These are phyloP conservation scores for Mormyrus proboscirostris DNA, from an alignment of 2,797 vertebrate species.

Conservation along the genomic window DNA sequence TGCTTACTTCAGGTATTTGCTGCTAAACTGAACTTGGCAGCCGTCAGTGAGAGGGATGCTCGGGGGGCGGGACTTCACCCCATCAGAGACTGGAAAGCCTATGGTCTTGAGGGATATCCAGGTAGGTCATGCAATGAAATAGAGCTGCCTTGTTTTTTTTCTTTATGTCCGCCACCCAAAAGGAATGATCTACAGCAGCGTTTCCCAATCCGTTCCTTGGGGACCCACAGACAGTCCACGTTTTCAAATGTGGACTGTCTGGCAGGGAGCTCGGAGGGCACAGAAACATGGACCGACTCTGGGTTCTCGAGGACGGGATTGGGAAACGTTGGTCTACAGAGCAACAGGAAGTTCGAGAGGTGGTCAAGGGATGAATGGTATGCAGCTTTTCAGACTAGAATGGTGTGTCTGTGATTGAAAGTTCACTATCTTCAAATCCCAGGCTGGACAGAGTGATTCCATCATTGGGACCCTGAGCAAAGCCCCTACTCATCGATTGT, in stretches of 20 bases:
- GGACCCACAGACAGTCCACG: background rate
- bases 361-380: background rate
- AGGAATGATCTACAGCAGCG: background rate
- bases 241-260: background rate
- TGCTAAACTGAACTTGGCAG: constrained; percentile 51
- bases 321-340: background rate
- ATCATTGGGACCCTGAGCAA: background rate
- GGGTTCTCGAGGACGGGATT: background rate
- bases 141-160: background rate
- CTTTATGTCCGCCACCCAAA: background rate
- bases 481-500: background rate
- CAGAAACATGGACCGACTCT: background rate
- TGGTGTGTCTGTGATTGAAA: background rate
- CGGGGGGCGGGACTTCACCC: constrained; percentile 58
- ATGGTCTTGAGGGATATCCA: constrained; percentile 62
- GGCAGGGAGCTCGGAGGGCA: background rate
- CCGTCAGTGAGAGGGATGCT: constrained; percentile 59
- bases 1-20: constrained; percentile 51
- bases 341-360: background rate
- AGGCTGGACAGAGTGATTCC: background rate
- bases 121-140: constrained; percentile 42
- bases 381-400: background rate
- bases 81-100: constrained; percentile 63
- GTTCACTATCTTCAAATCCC: background rate
- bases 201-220: background rate